A percentile compares a stretch with the other conserved stretches of the same genome.
Conservation (phyloP, 2,113 vertebrate species). For the Grantiella picta region DNA sequence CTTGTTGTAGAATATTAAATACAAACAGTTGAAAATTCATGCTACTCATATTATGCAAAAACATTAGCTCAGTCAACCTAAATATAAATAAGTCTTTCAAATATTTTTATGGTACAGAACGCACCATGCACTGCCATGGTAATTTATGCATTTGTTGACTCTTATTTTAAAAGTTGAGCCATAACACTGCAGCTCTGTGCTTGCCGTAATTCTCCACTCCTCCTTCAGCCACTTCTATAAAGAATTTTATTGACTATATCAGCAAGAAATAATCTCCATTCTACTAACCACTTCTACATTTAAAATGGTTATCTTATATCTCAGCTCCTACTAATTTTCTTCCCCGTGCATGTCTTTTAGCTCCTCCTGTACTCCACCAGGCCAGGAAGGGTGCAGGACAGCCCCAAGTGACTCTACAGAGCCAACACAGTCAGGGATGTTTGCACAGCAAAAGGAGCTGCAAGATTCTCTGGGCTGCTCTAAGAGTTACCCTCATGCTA, state of each 20-base stretch:
- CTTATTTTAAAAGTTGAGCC: neutral
- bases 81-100: neutral
- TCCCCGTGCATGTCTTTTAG: no score
- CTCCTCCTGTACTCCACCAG: no score
- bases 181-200: neutral
- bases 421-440: rapidly evolving
- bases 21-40: neutral
- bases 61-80: neutral
- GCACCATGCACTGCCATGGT: neutral
- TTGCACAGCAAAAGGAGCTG: neutral
- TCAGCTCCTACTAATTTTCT: neutral
- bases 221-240: neutral
- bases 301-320: neutral
- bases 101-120: neutral
- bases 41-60: neutral
- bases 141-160: neutral
- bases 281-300: neutral
- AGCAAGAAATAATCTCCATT: neutral
- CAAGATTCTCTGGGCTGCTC: rapidly evolving
- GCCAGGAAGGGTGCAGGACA: neutral
- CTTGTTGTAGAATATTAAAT: neutral
- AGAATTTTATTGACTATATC: neutral
- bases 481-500: neutral
- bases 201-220: neutral
- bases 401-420: neutral